Evolutionary conservation across 1,140 invertebrate species (phyloP), one percentile per base, ranked within the genome.

Genomic region (Procambarus clarkii): DNA sequence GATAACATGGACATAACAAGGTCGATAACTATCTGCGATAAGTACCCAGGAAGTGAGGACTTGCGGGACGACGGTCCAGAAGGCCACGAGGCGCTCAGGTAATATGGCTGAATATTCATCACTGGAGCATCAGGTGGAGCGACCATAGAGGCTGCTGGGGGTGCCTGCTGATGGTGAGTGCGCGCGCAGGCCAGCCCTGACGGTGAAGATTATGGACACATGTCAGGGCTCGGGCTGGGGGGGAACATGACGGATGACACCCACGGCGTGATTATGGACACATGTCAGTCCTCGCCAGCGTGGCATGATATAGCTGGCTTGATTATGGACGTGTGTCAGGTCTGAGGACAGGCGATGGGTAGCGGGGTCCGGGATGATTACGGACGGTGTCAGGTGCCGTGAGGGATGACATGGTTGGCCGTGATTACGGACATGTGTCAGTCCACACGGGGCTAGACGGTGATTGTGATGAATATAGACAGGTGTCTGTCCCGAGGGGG

Each of bases 281-380:
- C 15, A n/a, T 34, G 48, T 54, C 48, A 24, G 80, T 64, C 60
- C 60, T 4, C 60, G 21, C 18, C 21, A n/a, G 15, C 24, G 48
- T 3, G 24, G 50, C 18, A 82, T 44, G 80, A 82, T 58, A 58
- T 58, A 60, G 54, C 24, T 58, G 80, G 18, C 3, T 58, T 82
- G 80, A 82, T 82, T 82, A 82, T 82, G 54, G 80, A 82, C 80
- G 60, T n/a, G 80, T 82, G 80, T 54, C 80, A 60, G 50, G 50
- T 15, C 18, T 24, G 50, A 82, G 80, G 80, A 3, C 18, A 13
- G 15, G 11, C 60, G 80, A 82, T 15, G 80, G 80, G 60, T 82
- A 50, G 60, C 80, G 60, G 0, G 46, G 24, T 34, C 50, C 80
- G 21, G 24, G 15, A 2, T 58, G 50, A 82, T 58, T 34, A 82